phyloP scores from a whole-genome alignment of 2,888 invertebrate genomes.

The Callosobruchus maculatus region DNA sequence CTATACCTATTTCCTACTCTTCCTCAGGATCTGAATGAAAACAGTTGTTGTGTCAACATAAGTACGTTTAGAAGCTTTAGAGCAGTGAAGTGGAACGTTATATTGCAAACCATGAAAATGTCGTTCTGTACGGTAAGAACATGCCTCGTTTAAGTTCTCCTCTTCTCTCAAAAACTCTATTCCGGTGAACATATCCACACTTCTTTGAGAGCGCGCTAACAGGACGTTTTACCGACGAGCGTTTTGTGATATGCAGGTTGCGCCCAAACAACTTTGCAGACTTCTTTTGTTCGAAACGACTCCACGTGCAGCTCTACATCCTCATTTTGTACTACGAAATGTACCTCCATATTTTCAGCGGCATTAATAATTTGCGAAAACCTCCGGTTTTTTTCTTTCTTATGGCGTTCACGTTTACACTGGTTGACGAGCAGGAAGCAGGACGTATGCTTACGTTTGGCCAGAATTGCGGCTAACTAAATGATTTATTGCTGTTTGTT shows the following conservation, averaged over 20 bases:
- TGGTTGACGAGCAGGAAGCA: neutral
- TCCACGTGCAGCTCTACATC: neutral
- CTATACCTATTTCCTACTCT: too few relatives aligned
- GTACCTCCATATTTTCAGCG: neutral
- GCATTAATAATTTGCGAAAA: neutral
- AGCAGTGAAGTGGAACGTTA: too few relatives aligned
- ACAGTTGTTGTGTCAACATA: too few relatives aligned
- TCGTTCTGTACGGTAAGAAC: too few relatives aligned
- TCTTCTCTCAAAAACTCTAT: neutral
- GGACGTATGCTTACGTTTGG: neutral
- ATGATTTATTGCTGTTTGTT: neutral
- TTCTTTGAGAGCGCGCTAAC: neutral
- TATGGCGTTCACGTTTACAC: neutral
- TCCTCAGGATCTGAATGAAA: too few relatives aligned
- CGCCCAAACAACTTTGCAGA: neutral
- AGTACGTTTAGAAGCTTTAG: too few relatives aligned
- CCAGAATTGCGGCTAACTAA: neutral
- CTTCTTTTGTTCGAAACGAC: neutral
- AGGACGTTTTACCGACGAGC: neutral
- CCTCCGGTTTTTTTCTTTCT: neutral
- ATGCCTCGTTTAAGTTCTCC: neutral
- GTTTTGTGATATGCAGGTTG: neutral
- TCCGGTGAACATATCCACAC: neutral
- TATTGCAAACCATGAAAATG: too few relatives aligned
- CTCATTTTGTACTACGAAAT: neutral